Percentiles rank a stretch among this genome's conserved stretches.
phyloP scores from a whole-genome alignment of 2,888 invertebrate species.

The Conops quadrifasciatus region DNA sequence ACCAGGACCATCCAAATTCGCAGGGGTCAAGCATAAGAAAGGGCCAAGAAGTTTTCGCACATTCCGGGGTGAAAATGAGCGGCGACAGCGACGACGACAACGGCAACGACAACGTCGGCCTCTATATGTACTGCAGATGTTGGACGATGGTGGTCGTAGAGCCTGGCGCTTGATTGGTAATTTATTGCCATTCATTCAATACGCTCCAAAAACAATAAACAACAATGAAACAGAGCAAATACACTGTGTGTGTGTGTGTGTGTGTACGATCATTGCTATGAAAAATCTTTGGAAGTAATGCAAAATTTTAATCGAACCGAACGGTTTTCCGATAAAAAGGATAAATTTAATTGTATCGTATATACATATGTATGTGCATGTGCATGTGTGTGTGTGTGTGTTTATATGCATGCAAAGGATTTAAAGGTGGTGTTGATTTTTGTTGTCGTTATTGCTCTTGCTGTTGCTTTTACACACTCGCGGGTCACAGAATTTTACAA shows the following conservation, averaged over 20 bases:
- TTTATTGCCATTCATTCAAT: neutral
- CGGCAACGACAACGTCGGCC: too few relatives aligned
- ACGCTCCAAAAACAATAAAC: neutral
- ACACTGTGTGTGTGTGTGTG: neutral
- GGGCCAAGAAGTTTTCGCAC: constrained; percentile 36
- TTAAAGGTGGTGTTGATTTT: constrained; percentile 35
- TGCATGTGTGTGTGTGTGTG: neutral
- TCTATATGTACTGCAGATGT: constrained; percentile 1
- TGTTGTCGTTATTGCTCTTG: constrained; percentile 36
- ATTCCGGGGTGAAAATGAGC: constrained; percentile 33
- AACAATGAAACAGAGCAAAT: neutral
- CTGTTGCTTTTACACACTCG: constrained; percentile 32
- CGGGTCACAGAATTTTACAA: neutral
- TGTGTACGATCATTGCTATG: too few relatives aligned
- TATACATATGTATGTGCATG: neutral
- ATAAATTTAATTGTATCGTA: neutral
- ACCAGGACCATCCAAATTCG: constrained; percentile 12
- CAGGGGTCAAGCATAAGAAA: constrained; percentile 50
- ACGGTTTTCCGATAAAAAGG: neutral
- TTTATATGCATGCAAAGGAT: neutral
- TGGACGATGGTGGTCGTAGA: neutral
- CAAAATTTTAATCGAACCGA: neutral
- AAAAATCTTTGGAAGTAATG: neutral
- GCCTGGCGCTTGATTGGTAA: constrained; percentile 1
- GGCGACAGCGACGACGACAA: neutral